A percentile compares a stretch with the other conserved stretches of the same genome.
phyloP scores from a whole-genome alignment of 2,888 invertebrate species.

The Acronicta psi region DNA sequence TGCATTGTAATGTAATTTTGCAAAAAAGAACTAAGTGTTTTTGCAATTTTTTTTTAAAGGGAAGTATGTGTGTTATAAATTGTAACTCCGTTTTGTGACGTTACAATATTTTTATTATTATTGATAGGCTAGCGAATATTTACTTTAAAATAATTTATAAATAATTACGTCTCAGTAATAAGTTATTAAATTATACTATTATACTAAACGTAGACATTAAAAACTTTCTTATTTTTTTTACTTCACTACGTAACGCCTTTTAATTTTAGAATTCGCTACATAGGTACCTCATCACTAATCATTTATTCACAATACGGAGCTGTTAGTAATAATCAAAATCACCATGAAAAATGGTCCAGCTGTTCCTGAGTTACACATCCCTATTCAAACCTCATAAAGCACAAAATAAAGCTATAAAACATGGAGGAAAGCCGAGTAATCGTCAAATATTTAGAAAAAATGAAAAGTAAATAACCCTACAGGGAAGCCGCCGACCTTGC shows the following conservation, averaged over 20 bases:
- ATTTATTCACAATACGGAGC: slow-evolving; percentile 43
- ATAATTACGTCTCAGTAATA: too few species aligned
- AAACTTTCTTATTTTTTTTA: too few species aligned
- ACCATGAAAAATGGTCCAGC: slow-evolving; percentile 11
- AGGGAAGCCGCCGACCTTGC: slow-evolving; percentile 63
- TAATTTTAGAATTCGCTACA: slow-evolving; percentile 15
- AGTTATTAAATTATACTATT: too few species aligned
- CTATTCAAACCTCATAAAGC: slow-evolving; percentile 14
- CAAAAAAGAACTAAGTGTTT: background rate
- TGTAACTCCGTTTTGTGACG: too few species aligned
- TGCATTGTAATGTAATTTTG: background rate
- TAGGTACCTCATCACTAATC: slow-evolving; percentile 22
- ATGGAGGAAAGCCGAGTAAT: slow-evolving; percentile 28
- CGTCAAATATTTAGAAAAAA: slow-evolving; percentile 45
- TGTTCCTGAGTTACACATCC: background rate
- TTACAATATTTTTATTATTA: too few species aligned
- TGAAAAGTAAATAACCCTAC: slow-evolving; percentile 66
- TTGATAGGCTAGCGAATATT: slow-evolving; percentile 2
- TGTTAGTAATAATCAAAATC: slow-evolving; percentile 36
- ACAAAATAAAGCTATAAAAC: slow-evolving; percentile 13
- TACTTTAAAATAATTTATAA: too few species aligned
- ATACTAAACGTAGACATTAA: too few species aligned
- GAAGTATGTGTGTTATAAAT: background rate
- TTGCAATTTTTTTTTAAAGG: background rate
- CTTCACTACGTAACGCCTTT: background rate